Evolutionary conservation across 2,113 vertebrate species (phyloP).

Genomic region (Chlorodrepanis virens): DNA sequence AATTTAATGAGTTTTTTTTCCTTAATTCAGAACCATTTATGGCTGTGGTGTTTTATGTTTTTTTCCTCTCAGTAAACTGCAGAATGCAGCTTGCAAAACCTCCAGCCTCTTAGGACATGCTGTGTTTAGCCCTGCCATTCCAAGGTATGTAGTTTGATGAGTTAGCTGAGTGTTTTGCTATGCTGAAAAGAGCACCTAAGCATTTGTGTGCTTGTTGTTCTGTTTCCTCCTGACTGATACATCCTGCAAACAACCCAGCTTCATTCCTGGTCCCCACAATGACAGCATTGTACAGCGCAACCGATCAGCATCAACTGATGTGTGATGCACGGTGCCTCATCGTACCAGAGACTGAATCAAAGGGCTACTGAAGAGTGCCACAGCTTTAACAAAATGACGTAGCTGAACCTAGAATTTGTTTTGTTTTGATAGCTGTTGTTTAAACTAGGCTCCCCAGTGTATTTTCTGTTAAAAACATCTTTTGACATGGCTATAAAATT

Average conservation of each 20-base stretch:
- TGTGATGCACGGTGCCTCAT: not conserved
- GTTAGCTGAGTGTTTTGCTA: not conserved
- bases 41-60: not conserved
- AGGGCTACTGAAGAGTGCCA: not conserved
- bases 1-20: not conserved
- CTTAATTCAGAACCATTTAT: not conserved
- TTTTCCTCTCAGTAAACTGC: not conserved
- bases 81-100: not conserved
- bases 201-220: not conserved
- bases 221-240: not conserved
- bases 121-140: not conserved
- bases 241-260: not conserved
- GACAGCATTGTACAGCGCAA: slow-evolving; percentile 18
- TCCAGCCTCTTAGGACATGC: not conserved
- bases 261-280: slow-evolving; percentile 30
- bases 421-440: not conserved
- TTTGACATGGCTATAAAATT: not conserved
- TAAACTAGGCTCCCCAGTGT: not conserved
- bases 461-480: not conserved
- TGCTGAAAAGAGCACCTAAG: not conserved
- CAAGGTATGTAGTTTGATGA: not conserved
- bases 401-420: not conserved
- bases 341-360: not conserved
- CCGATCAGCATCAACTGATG: not conserved
- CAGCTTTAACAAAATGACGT: not conserved